A percentile compares a stretch with the other conserved stretches of the same genome.
These are phyloP conservation scores for Oscheius myriophilus DNA, from an alignment of 2,888 invertebrate species.

Conservation along the genomic window DNA sequence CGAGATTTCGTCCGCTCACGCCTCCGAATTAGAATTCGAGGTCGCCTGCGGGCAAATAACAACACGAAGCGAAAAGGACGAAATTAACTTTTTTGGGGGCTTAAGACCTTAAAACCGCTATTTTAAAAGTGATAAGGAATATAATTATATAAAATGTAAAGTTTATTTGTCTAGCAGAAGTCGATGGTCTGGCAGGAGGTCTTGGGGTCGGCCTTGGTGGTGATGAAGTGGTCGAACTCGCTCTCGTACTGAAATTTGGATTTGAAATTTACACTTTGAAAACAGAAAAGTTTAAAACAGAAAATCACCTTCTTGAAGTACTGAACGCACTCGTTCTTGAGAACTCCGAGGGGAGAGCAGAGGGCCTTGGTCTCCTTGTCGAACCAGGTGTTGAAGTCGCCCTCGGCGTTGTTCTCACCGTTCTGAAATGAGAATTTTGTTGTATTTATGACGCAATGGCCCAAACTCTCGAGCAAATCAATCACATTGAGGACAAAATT, in stretches of 20 bases:
- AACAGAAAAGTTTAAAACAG: background rate
- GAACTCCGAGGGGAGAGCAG: slow-evolving; percentile 13
- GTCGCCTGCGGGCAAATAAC: background rate
- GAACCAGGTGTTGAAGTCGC: slow-evolving; percentile 27
- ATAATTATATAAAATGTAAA: background rate
- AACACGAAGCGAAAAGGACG: background rate
- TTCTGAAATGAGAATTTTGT: slow-evolving; percentile 6
- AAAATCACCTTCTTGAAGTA: slow-evolving; percentile 25
- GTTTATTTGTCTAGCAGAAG: slow-evolving; percentile 19
- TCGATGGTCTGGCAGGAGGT: slow-evolving; percentile 27
- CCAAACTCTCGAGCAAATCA: too few relatives aligned
- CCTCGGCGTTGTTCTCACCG: slow-evolving; percentile 25
- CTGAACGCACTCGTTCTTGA: slow-evolving; percentile 18
- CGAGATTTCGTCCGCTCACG: slow-evolving; percentile 24
- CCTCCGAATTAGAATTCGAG: slow-evolving; percentile 26
- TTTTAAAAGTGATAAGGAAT: background rate
- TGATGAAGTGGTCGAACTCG: slow-evolving; percentile 30
- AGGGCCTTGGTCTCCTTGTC: slow-evolving; percentile 21
- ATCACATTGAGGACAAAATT: too few relatives aligned
- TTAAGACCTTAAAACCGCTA: too few relatives aligned
- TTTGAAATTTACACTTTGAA: background rate
- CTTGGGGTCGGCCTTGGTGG: slow-evolving; percentile 22
- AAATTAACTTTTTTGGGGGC: too few relatives aligned
- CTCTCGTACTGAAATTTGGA: slow-evolving; percentile 20
- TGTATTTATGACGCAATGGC: too few relatives aligned